Evolutionary conservation across 2,888 invertebrate genomes (phyloP), one percentile per base, ranked within the genome.

Genomic region (Notodromas monacha): DNA sequence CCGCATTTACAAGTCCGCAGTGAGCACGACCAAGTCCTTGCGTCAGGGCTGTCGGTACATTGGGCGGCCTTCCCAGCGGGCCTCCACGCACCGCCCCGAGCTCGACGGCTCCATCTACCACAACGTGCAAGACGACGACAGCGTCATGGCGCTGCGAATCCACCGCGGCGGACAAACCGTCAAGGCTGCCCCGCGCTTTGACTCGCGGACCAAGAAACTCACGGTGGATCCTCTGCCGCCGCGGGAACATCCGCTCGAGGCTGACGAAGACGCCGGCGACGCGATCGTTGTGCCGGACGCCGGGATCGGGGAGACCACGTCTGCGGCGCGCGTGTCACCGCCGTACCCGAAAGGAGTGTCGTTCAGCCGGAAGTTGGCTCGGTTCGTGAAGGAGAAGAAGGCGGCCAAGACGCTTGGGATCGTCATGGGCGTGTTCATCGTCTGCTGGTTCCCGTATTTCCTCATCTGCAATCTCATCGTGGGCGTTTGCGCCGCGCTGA

Each of bases 391-490:
- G 46, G 89, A 86, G 50, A 81, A 84, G 49, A 89, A 89, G 49
- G 89, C 89, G 5, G 89, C 89, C 3, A 86, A 86, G 52, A 89
- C 86, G 5, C 54, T 89, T 39, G 86, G 84, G 29, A 84, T 86
- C 45, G 84, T 86, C 89, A 35, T 89, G n/a, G n/a, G n/a, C n/a
- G n/a, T n/a, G n/a, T n/a, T n/a, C n/a, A n/a, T n/a, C n/a, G n/a
- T n/a, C n/a, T n/a, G n/a, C n/a, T n/a, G n/a, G n/a, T n/a, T n/a
- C n/a, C n/a, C n/a, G n/a, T n/a, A n/a, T n/a, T n/a, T 89, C 54
- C 89, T 89, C 50, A 76, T 86, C 37, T 74, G 77, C 39, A 86
- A 86, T 51, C 56, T 89, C 33, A 54, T 84, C 42, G 72, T 74
- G 28, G 86, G 81, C 12, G 68, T 89, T 45, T 76, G 79, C 50